Evolutionary conservation across 2,888 invertebrate genomes (phyloP).

Genomic region (Archaeoteleia sp.): DNA sequence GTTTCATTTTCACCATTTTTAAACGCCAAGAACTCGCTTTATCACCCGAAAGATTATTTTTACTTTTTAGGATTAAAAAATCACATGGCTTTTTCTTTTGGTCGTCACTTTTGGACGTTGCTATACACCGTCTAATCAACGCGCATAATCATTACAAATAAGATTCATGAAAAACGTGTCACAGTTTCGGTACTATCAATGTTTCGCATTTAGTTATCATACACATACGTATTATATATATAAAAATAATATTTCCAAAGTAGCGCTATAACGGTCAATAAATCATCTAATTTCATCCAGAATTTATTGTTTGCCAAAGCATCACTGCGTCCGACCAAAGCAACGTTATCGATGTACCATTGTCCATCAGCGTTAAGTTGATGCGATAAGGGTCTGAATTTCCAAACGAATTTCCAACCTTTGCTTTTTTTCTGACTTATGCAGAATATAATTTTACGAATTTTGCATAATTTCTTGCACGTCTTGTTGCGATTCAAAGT

Average conservation of each 20-base stretch:
- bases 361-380: slow-evolving; percentile 1
- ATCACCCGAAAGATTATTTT: slow-evolving; percentile 35
- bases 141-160: slow-evolving; percentile 52
- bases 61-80: slow-evolving; percentile 34
- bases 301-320: background rate
- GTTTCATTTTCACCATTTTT: too few species aligned
- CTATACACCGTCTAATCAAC: slow-evolving; percentile 53
- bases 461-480: background rate
- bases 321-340: background rate
- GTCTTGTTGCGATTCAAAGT: slow-evolving; percentile 1
- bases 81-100: slow-evolving; percentile 28
- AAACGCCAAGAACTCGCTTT: background rate
- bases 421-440: background rate
- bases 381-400: background rate
- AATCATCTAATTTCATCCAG: slow-evolving; percentile 1
- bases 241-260: slow-evolving; percentile 12
- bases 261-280: slow-evolving; percentile 1
- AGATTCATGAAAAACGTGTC: slow-evolving; percentile 39
- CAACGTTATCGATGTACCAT: background rate
- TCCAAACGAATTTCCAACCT: background rate
- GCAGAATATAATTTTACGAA: background rate
- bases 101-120: slow-evolving; percentile 50
- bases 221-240: background rate
- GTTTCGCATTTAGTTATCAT: background rate
- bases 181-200: slow-evolving; percentile 34